A percentile compares a stretch with the other conserved stretches of the same genome.
Evolutionary conservation across 2,888 invertebrate species (phyloP).

Genomic region (Plebejus anna): DNA sequence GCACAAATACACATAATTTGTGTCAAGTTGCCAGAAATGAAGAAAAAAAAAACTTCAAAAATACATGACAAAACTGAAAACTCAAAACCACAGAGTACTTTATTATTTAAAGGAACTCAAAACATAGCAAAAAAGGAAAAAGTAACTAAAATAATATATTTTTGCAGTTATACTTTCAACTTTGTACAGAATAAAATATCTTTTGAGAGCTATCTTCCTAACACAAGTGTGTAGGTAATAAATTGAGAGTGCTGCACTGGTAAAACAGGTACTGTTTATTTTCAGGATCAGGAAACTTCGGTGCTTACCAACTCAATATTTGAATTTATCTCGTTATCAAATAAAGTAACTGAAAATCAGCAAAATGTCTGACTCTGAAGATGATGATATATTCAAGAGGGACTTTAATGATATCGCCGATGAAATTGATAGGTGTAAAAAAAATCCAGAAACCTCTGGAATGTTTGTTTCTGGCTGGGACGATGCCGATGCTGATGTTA

Average conservation of each 20-base stretch:
- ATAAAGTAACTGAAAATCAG: not conserved
- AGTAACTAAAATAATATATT: no score
- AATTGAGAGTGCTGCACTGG: not conserved
- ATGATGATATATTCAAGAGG: conserved; percentile 40
- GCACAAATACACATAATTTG: no score
- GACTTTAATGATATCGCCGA: conserved; percentile 58
- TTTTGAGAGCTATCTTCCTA: not conserved
- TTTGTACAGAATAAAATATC: not conserved
- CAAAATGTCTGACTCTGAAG: conserved; percentile 45
- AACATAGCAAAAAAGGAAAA: no score
- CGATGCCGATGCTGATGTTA: conserved; percentile 85
- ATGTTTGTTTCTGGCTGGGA: conserved; percentile 92
- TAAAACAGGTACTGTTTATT: conserved; percentile 1
- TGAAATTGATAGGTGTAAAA: conserved; percentile 65
- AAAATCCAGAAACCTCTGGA: conserved; percentile 67
- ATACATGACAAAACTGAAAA: no score
- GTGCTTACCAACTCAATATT: not conserved
- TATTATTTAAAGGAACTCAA: no score
- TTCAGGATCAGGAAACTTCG: not conserved
- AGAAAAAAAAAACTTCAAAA: no score
- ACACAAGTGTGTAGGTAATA: not conserved
- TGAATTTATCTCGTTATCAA: not conserved
- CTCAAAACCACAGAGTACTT: no score
- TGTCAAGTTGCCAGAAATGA: no score
- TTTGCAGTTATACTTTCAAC: no score